phyloP scores from a whole-genome alignment of 2,113 vertebrate species.

The Embiotoca jacksoni region DNA sequence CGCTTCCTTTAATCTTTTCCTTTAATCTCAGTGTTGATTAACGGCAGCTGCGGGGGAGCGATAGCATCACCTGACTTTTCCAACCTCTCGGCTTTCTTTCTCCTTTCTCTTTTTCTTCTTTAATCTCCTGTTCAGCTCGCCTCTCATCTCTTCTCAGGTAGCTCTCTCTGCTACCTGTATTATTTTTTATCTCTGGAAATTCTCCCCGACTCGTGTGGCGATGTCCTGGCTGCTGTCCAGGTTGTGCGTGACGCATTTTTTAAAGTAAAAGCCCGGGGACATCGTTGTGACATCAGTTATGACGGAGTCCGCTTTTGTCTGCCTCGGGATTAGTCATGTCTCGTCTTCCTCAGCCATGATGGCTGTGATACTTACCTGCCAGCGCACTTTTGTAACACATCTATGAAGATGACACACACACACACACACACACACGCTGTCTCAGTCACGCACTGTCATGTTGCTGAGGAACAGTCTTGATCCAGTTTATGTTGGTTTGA shows the following conservation, averaged over 20 bases:
- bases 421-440: background rate
- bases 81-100: slow-evolving; percentile 9
- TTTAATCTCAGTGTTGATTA: slow-evolving; percentile 41
- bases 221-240: slow-evolving; percentile 41
- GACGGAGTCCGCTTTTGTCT: slow-evolving; percentile 15
- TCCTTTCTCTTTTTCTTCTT: background rate
- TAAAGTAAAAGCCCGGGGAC: slow-evolving; percentile 33
- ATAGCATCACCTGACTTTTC: slow-evolving; percentile 21
- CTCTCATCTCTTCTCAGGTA: background rate
- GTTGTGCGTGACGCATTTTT: slow-evolving; percentile 58
- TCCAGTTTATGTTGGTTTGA: background rate
- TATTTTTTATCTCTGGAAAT: slow-evolving; percentile 40
- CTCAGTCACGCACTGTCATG: background rate
- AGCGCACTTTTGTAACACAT: slow-evolving; percentile 33
- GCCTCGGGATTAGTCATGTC: slow-evolving; percentile 40
- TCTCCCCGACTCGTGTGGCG: slow-evolving; percentile 16
- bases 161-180: slow-evolving; percentile 19
- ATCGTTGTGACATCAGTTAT: slow-evolving; percentile 19
- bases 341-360: slow-evolving; percentile 30
- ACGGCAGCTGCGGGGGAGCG: slow-evolving; percentile 9
- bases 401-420: slow-evolving; percentile 23
- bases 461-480: background rate
- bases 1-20: slow-evolving; percentile 14
- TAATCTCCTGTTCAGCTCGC: slow-evolving; percentile 2
- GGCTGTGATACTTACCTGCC: slow-evolving; percentile 45